phyloP scores from a whole-genome alignment of 2,113 vertebrate genomes.

The Myrmecophaga tridactyla region DNA sequence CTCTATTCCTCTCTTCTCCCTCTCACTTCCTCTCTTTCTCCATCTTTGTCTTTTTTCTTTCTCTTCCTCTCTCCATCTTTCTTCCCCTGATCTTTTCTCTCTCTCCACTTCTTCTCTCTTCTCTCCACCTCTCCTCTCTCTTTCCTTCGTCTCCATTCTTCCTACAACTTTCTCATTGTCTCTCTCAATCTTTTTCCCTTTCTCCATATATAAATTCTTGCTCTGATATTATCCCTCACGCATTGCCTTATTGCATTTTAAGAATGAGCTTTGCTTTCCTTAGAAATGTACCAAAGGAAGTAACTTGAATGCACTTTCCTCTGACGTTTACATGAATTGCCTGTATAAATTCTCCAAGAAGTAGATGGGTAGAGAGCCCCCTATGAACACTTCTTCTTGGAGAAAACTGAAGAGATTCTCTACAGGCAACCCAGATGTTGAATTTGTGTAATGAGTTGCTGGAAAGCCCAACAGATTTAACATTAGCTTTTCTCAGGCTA shows the following conservation, averaged over 20 bases:
- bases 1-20: too few relatives aligned
- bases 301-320: not conserved
- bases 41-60: too few relatives aligned
- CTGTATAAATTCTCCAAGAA: not conserved
- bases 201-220: not conserved
- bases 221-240: not conserved
- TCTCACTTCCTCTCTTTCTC: not conserved
- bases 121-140: not conserved
- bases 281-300: slow-evolving; percentile 20
- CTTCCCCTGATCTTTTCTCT: not conserved
- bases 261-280: not conserved
- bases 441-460: slow-evolving; percentile 77
- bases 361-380: not conserved
- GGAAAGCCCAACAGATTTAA: slow-evolving; percentile 79
- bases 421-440: slow-evolving; percentile 66
- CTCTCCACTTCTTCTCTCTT: not conserved
- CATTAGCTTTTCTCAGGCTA: slow-evolving; percentile 69
- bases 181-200: not conserved
- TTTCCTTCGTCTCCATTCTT: too few relatives aligned
- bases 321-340: not conserved
- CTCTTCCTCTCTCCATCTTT: not conserved
- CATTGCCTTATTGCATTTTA: not conserved
- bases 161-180: too few relatives aligned
- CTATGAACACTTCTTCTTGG: not conserved
- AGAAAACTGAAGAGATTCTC: not conserved